Conservation (phyloP, 2,113 vertebrate genomes). For the Ciconia stormi region DNA sequence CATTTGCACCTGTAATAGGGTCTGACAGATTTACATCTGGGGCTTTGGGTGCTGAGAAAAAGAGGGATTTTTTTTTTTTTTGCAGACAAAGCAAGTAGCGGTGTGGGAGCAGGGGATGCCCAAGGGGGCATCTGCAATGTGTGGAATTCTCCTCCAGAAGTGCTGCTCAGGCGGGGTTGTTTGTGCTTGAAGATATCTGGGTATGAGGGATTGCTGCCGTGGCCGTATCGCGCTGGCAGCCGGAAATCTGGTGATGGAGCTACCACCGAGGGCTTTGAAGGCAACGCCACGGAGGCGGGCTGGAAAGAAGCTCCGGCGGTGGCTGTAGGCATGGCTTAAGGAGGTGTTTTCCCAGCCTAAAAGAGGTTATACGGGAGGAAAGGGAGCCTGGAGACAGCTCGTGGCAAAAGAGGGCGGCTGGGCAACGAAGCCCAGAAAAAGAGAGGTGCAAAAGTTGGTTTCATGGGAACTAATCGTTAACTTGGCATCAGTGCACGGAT, state of each 20-base stretch:
- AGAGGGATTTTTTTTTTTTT: background rate
- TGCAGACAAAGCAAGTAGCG: background rate
- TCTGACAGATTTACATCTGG: background rate
- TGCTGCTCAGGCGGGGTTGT: fast-evolving
- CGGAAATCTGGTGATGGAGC: background rate
- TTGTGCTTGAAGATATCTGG: background rate
- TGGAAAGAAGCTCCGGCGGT: background rate
- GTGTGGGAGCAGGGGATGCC: background rate
- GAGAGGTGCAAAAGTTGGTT: background rate
- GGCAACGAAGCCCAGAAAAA: background rate
- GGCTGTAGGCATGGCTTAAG: background rate
- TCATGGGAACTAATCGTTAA: background rate
- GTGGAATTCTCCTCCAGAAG: background rate
- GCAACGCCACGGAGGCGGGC: fast-evolving
- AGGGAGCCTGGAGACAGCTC: background rate
- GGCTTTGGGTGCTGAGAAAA: background rate
- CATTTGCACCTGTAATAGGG: background rate
- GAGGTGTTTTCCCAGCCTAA: background rate
- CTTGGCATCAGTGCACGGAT: fast-evolving
- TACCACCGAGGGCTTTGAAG: background rate
- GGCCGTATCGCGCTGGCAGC: background rate
- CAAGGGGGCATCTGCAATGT: background rate
- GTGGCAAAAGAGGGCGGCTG: background rate
- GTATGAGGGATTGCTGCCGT: background rate
- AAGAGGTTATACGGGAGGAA: fast-evolving